Base-by-base conservation (phyloP, 2,113 vertebrate species). In the Xiphophorus couchianus region DNA sequence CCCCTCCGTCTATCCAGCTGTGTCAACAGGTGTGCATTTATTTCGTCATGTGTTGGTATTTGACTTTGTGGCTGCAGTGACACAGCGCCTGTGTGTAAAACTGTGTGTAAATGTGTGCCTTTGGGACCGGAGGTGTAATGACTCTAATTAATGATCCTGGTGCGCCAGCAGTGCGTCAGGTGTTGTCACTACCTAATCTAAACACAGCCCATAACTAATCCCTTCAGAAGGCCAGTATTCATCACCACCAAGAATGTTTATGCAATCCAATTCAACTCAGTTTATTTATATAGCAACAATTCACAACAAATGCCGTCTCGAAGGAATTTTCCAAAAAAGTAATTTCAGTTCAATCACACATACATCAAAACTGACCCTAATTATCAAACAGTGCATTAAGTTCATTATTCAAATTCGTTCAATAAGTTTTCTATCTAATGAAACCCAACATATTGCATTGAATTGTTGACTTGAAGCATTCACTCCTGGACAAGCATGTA, bases 1-100 rank as follows among this genome's bases (percentile, higher is more conserved):
- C 63, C 71, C 9, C 33, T 33, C 33, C 63, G 62, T 33, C 12
- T 22, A 25, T 79, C 78, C 86, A 90, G 88, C 88, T 93, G 89
- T 89, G 84, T 90, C 82, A 89, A 90, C 89, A 90, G 86, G 84
- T 89, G 79, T 77, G 76, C 83, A 77, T 80, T 80, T 69, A 89
- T 80, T 69, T 51, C 80, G 66, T 42, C 61, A 69, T 60, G 61
- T 42, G 33, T 17, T n/a, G 33, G 66, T 73, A 29, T 89, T 69
- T 70, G 62, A 78, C 77, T 80, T 71, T 71, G 66, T 29, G 29
- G 48, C 54, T 44, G 66, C 54, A 51, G 67, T 35, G 69, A 73
- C 48, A 85, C 71, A 79, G 42, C 30, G 30, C 17, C 37, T 70
- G 66, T 64, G 79, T 69, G 48, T 33, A 30, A 4, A 74, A 77